Evolutionary conservation across 2,888 invertebrate species (phyloP), one percentile per base, ranked within the genome.

Genomic region (Agrotis segetum): DNA sequence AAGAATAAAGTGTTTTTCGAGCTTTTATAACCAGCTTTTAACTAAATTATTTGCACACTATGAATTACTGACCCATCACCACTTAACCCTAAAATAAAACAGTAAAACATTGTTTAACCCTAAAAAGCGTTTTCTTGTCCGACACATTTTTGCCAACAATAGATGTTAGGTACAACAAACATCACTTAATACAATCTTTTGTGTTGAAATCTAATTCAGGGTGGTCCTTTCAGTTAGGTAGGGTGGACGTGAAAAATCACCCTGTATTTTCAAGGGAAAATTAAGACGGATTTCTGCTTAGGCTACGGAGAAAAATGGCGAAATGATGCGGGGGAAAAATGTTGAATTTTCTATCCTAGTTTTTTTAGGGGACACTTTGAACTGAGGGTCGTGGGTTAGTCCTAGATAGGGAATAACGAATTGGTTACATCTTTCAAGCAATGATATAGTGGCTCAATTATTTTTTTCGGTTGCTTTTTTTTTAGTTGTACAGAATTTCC

Each of bases 181-280:
- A 86, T 76, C 74, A 79, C 86, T 86, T 85, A 75, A 86, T 86
- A 76, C 55, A 79, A 58, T 71, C 86, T 86, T 85, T 85, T 85
- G 86, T 85, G 86, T 77, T 74, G 76, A 79, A 84, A 82, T 85
- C 80, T 84, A 86, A 85, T 84, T 80, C 85, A 61, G 72, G 56
- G 67, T 62, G 76, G 80, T 74, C 84, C 79, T 78, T 81, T 77
- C 71, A 67, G 72, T 77, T 84, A 76, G 71, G 77, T 74, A 74
- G 14, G 67, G 68, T 19, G 29, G 55, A 69, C 78, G 77, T 84
- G 82, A 86, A 84, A 85, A 84, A 85, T 80, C 72, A 67, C 56
- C 66, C 67, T 62, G 78, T 73, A 77, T 77, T 85, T 77, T 72
- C 40, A 56, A 52, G 70, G 66, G n/a, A 53, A 75, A 85, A 85